A percentile compares a stretch with the other conserved stretches of the same genome.
Evolutionary conservation across 2,888 invertebrate species (phyloP).

Genomic region (Atherix ibis): DNA sequence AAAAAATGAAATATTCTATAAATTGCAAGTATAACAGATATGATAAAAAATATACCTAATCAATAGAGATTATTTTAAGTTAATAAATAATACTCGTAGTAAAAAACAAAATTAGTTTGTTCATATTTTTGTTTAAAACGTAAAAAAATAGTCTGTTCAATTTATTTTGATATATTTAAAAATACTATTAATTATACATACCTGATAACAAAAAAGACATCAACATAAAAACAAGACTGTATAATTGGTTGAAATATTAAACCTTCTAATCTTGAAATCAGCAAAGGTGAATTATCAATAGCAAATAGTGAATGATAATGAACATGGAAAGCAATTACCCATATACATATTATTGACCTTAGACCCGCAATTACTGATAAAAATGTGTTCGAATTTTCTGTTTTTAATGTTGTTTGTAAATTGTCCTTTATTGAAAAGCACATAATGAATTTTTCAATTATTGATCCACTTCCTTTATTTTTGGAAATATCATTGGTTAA

Average conservation of each 20-base stretch:
- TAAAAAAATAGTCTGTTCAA: too few species aligned
- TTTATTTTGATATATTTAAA: neutral
- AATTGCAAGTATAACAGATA: too few species aligned
- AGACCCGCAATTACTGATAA: slow-evolving; percentile 19
- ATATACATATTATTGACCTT: slow-evolving; percentile 20
- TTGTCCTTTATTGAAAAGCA: slow-evolving; percentile 20
- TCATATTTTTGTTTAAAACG: neutral
- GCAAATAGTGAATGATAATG: slow-evolving; percentile 22
- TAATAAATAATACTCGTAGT: too few species aligned
- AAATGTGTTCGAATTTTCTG: slow-evolving; percentile 16
- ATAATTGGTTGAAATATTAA: slow-evolving; percentile 19
- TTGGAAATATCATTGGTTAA: neutral
- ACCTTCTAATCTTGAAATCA: slow-evolving; percentile 19
- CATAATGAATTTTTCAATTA: slow-evolving; percentile 1
- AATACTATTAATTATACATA: slow-evolving; percentile 7
- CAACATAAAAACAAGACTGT: slow-evolving; percentile 22
- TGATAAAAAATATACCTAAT: too few species aligned
- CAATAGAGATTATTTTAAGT: too few species aligned
- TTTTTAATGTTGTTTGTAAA: slow-evolving; percentile 12
- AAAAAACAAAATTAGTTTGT: neutral
- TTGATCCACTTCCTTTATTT: too few species aligned
- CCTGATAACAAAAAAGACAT: slow-evolving; percentile 24
- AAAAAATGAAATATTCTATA: too few species aligned
- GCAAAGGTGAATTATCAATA: slow-evolving; percentile 18
- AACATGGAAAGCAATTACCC: slow-evolving; percentile 23